Evolutionary conservation across 2,113 vertebrate species (phyloP).

Genomic region (Lophius piscatorius): DNA sequence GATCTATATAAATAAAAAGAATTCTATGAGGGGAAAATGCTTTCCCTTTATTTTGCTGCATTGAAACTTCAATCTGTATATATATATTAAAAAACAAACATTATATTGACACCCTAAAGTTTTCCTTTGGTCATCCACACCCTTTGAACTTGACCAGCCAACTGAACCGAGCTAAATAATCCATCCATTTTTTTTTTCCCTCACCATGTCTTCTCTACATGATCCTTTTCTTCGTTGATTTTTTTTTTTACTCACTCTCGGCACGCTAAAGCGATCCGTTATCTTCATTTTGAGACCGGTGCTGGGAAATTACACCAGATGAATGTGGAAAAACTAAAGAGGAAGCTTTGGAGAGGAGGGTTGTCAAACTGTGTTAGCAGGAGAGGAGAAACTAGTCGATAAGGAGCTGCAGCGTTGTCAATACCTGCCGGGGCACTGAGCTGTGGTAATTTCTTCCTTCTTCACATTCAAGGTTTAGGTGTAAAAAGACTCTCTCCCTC

Average conservation of each 20-base stretch:
- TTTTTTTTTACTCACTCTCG: background rate
- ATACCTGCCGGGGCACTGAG: background rate
- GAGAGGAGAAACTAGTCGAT: slow-evolving; percentile 7
- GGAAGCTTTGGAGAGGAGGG: background rate
- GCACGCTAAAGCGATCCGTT: background rate
- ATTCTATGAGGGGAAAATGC: no score
- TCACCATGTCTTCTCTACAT: background rate
- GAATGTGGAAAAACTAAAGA: background rate
- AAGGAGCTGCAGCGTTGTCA: slow-evolving; percentile 32
- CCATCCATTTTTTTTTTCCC: no score
- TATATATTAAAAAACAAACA: no score
- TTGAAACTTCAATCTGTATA: no score
- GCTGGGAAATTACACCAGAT: background rate
- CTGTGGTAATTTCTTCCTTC: background rate
- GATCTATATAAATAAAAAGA: no score
- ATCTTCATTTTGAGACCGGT: background rate
- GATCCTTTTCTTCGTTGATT: background rate
- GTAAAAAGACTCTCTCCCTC: background rate
- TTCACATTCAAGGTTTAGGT: slow-evolving; percentile 4
- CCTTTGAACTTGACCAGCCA: no score
- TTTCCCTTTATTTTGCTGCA: no score
- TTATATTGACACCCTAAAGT: no score
- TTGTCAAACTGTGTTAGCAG: background rate
- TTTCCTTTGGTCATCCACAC: no score
- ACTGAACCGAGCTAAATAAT: background rate